Conservation (phyloP, 1,140 invertebrate genomes). For the Oedothorax gibbosus region DNA sequence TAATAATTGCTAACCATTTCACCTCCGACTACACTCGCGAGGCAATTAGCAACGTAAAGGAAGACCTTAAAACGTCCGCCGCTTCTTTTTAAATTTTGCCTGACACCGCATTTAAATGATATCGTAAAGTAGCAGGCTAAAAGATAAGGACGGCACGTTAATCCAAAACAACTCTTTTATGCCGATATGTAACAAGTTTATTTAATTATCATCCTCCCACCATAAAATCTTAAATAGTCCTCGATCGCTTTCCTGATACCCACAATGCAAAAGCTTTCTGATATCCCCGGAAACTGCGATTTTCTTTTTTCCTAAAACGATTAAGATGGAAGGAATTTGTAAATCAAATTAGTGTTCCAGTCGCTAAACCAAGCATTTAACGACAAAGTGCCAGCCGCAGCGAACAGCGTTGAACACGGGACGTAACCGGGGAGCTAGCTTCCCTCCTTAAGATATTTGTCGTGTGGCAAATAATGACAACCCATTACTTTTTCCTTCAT, state of each 20-base stretch:
- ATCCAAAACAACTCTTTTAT: conserved; percentile 35
- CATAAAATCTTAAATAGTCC: conserved; percentile 45
- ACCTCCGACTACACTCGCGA: conserved; percentile 1
- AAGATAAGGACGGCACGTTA: conserved; percentile 24
- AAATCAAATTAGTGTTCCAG: conserved; percentile 33
- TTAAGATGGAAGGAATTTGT: conserved; percentile 29
- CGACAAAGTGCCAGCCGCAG: background rate
- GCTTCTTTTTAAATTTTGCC: conserved; percentile 20
- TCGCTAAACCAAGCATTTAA: conserved; percentile 36
- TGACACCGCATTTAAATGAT: conserved; percentile 16
- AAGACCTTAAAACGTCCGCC: background rate
- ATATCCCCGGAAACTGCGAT: conserved; percentile 4
- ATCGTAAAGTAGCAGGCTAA: conserved; percentile 12
- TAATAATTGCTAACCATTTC: conserved; percentile 17
- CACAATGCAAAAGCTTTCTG: conserved; percentile 11
- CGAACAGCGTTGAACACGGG: conserved; percentile 23
- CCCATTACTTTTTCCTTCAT: background rate
- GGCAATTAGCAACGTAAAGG: conserved; percentile 47
- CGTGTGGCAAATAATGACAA: conserved; percentile 32
- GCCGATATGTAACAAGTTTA: conserved; percentile 4
- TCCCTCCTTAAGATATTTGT: conserved; percentile 16
- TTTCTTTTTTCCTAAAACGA: background rate
- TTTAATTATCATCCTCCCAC: background rate
- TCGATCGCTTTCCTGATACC: conserved; percentile 19
- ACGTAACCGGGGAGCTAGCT: conserved; percentile 21